Base-by-base conservation (phyloP, 2,797 vertebrate genomes). In the Balearica regulorum region DNA sequence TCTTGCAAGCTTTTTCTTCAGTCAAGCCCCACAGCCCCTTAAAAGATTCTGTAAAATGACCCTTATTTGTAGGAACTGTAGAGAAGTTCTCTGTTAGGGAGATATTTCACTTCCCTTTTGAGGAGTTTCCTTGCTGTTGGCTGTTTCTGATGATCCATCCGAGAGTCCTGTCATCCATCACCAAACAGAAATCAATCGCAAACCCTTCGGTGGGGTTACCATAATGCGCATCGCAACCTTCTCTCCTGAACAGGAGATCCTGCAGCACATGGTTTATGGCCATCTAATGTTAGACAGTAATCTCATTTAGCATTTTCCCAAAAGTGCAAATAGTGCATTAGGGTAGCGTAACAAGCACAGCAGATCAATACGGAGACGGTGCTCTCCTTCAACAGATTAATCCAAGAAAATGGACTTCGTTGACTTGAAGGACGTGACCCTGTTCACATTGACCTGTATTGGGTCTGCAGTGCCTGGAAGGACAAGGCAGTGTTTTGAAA, bases 251-350 rank as follows among this genome's bases (percentile, higher is more conserved):
- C 60, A 75, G 95, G 93, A 94, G 91, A 86, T 96, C 84, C 95
- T 89, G 62, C 78, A 69, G 81, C 91, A 85, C 13, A 26, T 97
- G 94, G 87, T 97, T 98, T 97, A 95, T 97, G 94, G 94, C 93
- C 94, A 92, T 89, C 96, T 97, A 84, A 96, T 96, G 96, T 89
- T 95, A 96, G 96, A 62, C 76, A 41, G 72, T 96, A 97, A 98
- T 97, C 96, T 93, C 97, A 93, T 97, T 98, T 89, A 96, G 79
- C 71, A 31, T 96, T 97, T 98, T 97, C 97, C 97, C 98, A 93
- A 90, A 96, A 96, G 97, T 94, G 94, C 97, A 97, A 97, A 90
- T 91, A 80, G 97, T 97, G 94, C 97, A 97, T 97, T 97, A 97
- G 93, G 88, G 55, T 31, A 78, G 73, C 39, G 24, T 92, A 96